Conservation (phyloP, 2,888 invertebrate genomes). For the Crepidodera aurea region DNA sequence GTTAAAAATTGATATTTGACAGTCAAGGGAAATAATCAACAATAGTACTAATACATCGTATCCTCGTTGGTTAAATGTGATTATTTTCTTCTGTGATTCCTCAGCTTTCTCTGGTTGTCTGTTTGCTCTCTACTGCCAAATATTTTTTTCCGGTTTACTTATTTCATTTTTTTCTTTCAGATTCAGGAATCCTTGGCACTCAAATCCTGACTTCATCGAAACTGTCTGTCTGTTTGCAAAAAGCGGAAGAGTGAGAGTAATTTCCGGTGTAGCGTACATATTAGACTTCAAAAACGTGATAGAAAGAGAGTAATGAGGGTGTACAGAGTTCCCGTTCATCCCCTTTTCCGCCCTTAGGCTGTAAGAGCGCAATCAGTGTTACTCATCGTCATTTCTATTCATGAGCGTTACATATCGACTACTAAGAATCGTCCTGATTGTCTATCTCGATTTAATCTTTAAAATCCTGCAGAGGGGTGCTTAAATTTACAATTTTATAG, state of each 20-base stretch:
- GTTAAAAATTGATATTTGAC: too few relatives aligned
- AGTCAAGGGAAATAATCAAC: too few relatives aligned
- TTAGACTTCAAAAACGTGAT: conserved; percentile 37
- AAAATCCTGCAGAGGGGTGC: conserved; percentile 19
- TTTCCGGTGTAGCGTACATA: conserved; percentile 46
- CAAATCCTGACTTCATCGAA: background rate
- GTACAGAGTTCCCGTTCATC: conserved; percentile 25
- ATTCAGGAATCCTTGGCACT: background rate
- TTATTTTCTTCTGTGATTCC: too few relatives aligned
- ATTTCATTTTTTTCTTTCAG: too few relatives aligned
- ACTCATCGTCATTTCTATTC: conserved; percentile 56
- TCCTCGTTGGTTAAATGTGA: too few relatives aligned
- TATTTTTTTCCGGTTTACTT: too few relatives aligned
- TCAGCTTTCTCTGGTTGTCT: too few relatives aligned
- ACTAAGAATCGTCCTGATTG: conserved; percentile 49
- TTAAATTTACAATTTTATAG: conserved; percentile 29
- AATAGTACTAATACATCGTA: too few relatives aligned
- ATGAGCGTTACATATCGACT: conserved; percentile 52
- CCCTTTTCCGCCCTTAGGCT: conserved; percentile 39
- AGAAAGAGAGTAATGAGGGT: conserved; percentile 42
- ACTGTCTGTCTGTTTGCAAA: conserved; percentile 14
- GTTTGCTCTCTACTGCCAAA: too few relatives aligned
- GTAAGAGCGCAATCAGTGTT: conserved; percentile 54
- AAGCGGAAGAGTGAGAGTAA: conserved; percentile 38
- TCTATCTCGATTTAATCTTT: conserved; percentile 55